Evolutionary conservation across 2,888 invertebrate species (phyloP).

Genomic region (Diarsia mendica): DNA sequence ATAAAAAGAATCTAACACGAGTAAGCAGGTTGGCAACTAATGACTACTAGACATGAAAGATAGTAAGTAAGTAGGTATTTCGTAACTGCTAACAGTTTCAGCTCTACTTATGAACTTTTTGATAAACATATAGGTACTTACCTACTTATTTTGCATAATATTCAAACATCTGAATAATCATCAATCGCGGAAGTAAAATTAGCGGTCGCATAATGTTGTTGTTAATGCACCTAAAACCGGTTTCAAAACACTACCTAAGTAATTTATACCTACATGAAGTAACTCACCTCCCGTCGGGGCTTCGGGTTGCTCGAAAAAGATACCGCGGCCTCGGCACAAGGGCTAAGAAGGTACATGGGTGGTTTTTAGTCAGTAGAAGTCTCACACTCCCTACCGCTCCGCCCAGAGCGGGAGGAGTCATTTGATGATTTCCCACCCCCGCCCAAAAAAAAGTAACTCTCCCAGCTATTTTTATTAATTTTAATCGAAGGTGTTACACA

Average conservation of each 20-base stretch:
- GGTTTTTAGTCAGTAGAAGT: no score
- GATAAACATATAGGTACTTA: no score
- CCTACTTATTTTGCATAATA: no score
- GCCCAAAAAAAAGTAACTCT: no score
- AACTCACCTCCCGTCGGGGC: background rate
- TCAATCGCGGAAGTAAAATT: background rate
- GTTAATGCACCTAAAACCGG: background rate
- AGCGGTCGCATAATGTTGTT: background rate
- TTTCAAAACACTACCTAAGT: background rate
- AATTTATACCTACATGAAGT: no score
- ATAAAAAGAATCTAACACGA: background rate
- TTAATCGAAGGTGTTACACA: background rate
- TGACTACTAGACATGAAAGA: background rate
- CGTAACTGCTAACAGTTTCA: background rate
- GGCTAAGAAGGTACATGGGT: no score
- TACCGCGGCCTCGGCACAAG: no score
- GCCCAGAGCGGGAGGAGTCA: no score
- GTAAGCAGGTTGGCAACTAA: background rate
- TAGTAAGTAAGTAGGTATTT: background rate
- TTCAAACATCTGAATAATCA: conserved; percentile 1
- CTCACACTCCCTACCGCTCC: no score
- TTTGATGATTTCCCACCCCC: no score
- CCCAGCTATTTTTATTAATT: no score
- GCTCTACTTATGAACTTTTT: background rate
- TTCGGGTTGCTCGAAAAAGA: no score